Evolutionary conservation across 1,140 invertebrate species (phyloP), one percentile per base, ranked within the genome.

Genomic region (Ladona fulva): DNA sequence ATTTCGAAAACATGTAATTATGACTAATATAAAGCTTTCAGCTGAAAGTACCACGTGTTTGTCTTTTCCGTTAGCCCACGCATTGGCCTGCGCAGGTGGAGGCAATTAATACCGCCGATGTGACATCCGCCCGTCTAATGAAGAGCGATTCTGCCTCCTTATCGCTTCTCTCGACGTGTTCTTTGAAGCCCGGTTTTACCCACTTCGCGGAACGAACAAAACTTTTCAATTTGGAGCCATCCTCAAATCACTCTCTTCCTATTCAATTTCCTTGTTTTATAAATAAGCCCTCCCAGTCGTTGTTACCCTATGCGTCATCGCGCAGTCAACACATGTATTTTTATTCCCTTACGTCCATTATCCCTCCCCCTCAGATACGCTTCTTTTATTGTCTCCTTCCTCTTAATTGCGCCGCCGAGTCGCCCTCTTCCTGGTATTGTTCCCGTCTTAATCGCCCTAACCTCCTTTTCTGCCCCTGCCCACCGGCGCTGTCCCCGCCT

Each of bases 381-480:
- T 66, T 19, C n/a, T 22, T 22, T 66, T 66, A 66, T 66, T 66
- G 52, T 66, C 52, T 66, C n/a, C 52, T 66, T 66, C 52, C 52
- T 66, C 52, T 66, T 22, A 19, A 19, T 19, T 19, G 14, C n/a
- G 19, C 44, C 10, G 19, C 44, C 19, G 52, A 66, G 52, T 66
- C 52, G 52, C 52, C 52, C 52, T 66, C 52, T 66, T 66, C 52
- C 52, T 66, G 52, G 52, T 66, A 66, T 66, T 66, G 52, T 66
- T 66, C 52, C 52, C 52, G 12, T 52, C 52, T 66, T 66, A 66
- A 66, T 66, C 52, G 52, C 16, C 52, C 52, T 66, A 16, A 66
- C 52, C 52, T 66, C 52, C 52, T 66, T 52, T 52, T 52, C 44
- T n/a, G n/a, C 44, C 19, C 44, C n/a, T 66, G 14, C 52, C 52